A percentile compares a stretch with the other conserved stretches of the same genome.
Evolutionary conservation across 2,888 invertebrate species (phyloP).

Genomic region (Allacma fusca): DNA sequence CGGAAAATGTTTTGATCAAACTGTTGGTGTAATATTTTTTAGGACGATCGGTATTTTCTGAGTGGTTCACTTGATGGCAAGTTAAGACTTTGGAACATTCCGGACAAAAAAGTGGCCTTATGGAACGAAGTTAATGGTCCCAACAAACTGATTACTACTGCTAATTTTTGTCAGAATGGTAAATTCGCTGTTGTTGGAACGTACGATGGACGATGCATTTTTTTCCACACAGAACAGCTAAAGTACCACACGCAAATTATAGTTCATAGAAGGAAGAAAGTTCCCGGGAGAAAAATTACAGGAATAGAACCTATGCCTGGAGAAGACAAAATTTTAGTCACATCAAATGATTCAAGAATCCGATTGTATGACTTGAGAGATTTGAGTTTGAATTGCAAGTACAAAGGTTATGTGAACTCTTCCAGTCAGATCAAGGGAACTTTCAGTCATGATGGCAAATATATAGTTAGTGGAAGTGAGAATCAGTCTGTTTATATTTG

Average conservation of each 20-base stretch:
- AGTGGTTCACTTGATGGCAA: conserved; percentile 98
- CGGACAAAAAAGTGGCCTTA: conserved; percentile 97
- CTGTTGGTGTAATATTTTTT: conserved; percentile 44
- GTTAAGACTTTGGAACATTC: conserved; percentile 98
- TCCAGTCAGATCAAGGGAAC: conserved; percentile 96
- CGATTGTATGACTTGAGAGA: conserved; percentile 94
- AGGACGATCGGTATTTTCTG: conserved; percentile 82
- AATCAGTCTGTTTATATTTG: conserved; percentile 98
- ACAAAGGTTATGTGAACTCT: conserved; percentile 90
- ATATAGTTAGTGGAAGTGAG: conserved; percentile 96
- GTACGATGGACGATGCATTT: conserved; percentile 97
- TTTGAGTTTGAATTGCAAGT: conserved; percentile 92
- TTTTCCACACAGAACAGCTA: conserved; percentile 96
- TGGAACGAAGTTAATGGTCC: conserved; percentile 98
- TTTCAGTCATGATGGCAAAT: conserved; percentile 91
- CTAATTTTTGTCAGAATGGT: conserved; percentile 90
- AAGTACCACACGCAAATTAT: conserved; percentile 98
- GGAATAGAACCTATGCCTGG: conserved; percentile 97
- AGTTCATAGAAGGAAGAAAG: conserved; percentile 93
- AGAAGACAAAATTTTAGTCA: conserved; percentile 89
- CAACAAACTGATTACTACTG: conserved; percentile 92
- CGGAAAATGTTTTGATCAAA: conserved; percentile 10
- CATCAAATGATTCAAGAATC: conserved; percentile 97
- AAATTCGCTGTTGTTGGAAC: conserved; percentile 98
- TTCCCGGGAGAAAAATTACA: conserved; percentile 92